Evolutionary conservation across 2,888 invertebrate species (phyloP).

Genomic region (Drosophila planitibia): DNA sequence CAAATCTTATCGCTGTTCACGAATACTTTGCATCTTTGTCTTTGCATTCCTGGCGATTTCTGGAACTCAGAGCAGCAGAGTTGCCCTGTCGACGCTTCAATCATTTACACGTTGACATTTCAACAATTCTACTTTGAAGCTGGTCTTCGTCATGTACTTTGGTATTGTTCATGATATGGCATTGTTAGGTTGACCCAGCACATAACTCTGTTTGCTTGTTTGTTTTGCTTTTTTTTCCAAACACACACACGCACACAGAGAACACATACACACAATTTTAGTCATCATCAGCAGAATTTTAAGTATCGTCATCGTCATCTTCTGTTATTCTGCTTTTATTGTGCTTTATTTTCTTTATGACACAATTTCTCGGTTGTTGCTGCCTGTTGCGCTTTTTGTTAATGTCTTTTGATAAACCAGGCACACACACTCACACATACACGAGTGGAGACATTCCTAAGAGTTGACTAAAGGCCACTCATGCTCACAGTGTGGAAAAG

Average conservation of each 20-base stretch:
- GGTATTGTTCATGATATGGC: conserved; percentile 53
- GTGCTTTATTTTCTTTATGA: conserved; percentile 73
- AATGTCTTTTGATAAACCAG: conserved; percentile 61
- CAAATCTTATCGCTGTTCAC: conserved; percentile 35
- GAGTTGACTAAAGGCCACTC: conserved; percentile 73
- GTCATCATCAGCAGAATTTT: conserved; percentile 72
- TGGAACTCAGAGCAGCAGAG: conserved; percentile 35
- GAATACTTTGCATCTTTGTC: conserved; percentile 36
- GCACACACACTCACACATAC: not conserved
- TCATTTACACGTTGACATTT: conserved; percentile 36
- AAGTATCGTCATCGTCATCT: conserved; percentile 45
- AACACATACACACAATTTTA: conserved; percentile 48
- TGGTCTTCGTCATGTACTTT: conserved; percentile 18
- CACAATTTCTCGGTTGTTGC: conserved; percentile 70
- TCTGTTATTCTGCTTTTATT: conserved; percentile 33
- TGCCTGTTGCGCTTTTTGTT: conserved; percentile 64
- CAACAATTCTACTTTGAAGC: conserved; percentile 3
- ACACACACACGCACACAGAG: conserved; percentile 6
- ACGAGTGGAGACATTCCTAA: conserved; percentile 63
- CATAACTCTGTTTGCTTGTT: conserved; percentile 48
- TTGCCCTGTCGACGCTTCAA: conserved; percentile 27
- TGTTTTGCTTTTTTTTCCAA: conserved; percentile 37
- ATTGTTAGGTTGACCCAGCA: conserved; percentile 25
- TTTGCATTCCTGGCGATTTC: conserved; percentile 48
- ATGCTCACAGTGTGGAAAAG: conserved; percentile 33